Conservation (phyloP, 2,113 vertebrate genomes). For the Mola mola region DNA sequence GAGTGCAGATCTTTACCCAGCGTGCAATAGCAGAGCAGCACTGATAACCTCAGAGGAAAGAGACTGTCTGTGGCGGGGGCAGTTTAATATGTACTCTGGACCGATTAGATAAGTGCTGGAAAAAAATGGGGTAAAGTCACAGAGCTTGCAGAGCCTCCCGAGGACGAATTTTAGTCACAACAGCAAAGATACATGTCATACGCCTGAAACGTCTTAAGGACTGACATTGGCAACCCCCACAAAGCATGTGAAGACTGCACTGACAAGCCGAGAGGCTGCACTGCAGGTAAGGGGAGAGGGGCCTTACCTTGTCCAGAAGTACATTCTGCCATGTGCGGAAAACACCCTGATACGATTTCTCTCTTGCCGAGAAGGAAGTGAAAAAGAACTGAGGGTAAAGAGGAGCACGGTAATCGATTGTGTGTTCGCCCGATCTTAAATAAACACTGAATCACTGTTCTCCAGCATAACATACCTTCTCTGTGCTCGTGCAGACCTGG, state of each 20-base stretch:
- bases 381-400: conserved; percentile 87
- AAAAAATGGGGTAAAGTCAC: conserved; percentile 22
- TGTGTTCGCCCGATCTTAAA: neutral
- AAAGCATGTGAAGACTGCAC: neutral
- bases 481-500: conserved; percentile 86
- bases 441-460: neutral
- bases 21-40: neutral
- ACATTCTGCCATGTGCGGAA: conserved; percentile 95
- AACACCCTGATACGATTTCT: conserved; percentile 90
- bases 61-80: neutral
- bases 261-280: neutral
- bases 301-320: conserved; percentile 88
- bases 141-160: conserved; percentile 6
- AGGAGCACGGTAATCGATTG: neutral
- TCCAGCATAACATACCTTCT: conserved; percentile 82
- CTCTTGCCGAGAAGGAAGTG: conserved; percentile 91
- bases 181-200: neutral
- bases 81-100: conserved; percentile 53
- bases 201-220: neutral
- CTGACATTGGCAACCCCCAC: neutral
- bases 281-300: neutral
- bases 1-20: conserved; percentile 28
- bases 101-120: conserved; percentile 47
- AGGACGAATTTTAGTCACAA: neutral
- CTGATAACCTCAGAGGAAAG: conserved; percentile 34